phyloP scores from a whole-genome alignment of 2,797 vertebrate genomes.

The Pangasius mekongensis region DNA sequence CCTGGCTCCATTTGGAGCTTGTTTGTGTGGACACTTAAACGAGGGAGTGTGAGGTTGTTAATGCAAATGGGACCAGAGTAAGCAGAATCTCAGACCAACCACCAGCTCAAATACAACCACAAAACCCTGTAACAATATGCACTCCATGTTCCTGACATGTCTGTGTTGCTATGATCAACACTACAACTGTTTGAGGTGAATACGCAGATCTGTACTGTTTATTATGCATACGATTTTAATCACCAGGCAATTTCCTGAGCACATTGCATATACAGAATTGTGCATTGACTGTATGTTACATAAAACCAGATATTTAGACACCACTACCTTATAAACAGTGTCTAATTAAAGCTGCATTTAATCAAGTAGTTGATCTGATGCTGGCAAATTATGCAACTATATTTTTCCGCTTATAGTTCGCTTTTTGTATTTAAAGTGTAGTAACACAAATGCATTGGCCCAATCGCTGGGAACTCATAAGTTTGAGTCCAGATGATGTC shows the following conservation, averaged over 20 bases:
- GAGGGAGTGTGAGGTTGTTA: conserved; percentile 43
- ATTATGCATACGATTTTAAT: background rate
- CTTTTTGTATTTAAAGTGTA: background rate
- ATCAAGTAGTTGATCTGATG: background rate
- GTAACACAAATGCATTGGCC: background rate
- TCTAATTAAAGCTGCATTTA: background rate
- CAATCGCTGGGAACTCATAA: background rate
- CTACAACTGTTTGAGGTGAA: background rate
- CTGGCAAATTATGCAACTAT: background rate
- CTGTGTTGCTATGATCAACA: background rate
- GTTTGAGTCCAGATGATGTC: background rate
- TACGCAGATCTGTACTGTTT: background rate
- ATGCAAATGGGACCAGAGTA: conserved; percentile 48
- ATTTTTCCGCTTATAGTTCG: background rate
- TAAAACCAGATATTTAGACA: background rate
- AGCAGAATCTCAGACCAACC: conserved; percentile 35
- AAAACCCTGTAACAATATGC: background rate
- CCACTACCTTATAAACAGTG: background rate
- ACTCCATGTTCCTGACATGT: background rate
- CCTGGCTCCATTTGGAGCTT: conserved; percentile 55
- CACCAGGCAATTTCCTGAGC: background rate
- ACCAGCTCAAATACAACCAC: conserved; percentile 10
- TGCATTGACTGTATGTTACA: background rate
- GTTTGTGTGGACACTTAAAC: conserved; percentile 45
- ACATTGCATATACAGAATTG: background rate